Evolutionary conservation across 1,140 invertebrate species (phyloP).

Genomic region (Ceratina australensis): DNA sequence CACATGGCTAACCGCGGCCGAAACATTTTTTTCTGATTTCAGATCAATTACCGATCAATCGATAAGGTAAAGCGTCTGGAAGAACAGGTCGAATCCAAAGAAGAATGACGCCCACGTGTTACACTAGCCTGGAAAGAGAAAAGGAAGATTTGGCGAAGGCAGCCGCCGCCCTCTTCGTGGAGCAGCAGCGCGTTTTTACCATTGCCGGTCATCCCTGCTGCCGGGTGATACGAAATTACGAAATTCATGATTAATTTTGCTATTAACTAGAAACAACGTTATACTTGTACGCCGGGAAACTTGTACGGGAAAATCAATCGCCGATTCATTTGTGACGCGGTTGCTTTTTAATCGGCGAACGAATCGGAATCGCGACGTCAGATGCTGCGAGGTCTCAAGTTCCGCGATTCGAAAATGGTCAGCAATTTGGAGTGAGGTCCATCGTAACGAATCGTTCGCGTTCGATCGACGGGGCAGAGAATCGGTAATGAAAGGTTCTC

Average conservation of each 20-base stretch:
- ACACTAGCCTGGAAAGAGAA: neutral
- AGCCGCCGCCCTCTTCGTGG: neutral
- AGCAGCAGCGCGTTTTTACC: neutral
- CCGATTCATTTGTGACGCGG: neutral
- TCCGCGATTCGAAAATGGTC: too few species aligned
- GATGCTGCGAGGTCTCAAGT: too few species aligned
- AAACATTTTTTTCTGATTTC: slow-evolving; percentile 49
- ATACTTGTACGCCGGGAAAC: neutral
- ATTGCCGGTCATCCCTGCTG: neutral
- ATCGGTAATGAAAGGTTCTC: neutral
- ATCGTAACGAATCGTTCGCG: too few species aligned
- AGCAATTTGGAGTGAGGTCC: too few species aligned
- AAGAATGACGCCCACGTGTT: slow-evolving; percentile 30
- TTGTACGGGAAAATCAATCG: too few species aligned
- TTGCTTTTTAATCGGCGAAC: neutral
- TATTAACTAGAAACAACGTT: neutral
- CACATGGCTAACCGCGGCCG: neutral
- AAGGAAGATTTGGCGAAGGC: neutral
- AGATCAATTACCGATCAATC: slow-evolving; percentile 46
- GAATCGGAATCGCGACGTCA: neutral
- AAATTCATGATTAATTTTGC: slow-evolving; percentile 8
- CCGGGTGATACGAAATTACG: neutral
- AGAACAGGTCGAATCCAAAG: slow-evolving; percentile 58
- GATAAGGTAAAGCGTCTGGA: slow-evolving; percentile 41
- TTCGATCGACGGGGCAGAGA: neutral